Evolutionary conservation across 1,140 invertebrate species (phyloP), one percentile per base, ranked within the genome.

Genomic region (Eriocheir sinensis): DNA sequence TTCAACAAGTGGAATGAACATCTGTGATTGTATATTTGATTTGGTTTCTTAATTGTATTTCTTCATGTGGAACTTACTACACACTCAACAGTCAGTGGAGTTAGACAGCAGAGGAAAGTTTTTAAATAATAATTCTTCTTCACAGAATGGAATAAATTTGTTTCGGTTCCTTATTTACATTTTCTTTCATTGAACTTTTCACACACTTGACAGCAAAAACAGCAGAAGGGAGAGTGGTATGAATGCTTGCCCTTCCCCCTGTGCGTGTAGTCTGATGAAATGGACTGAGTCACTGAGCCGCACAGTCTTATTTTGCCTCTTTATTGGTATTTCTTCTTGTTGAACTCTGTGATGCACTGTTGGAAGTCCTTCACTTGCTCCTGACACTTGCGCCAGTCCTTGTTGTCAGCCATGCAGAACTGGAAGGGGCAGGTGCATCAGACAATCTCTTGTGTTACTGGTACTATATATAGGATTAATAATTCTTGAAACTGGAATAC

Each of bases 301-400:
- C 4, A 83, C 15, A n/a, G 34, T 89, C 9, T 53, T 53, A 15
- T 89, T 36, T 91, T 80, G n/a, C 72, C n/a, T 44, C 41, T 41
- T 48, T 53, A 21, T 44, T 80, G 89, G 89, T 44, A 60, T 92
- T 95, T 92, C 93, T 95, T 93, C n/a, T 96, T 96, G 96, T 96
- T 98, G 97, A 95, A 95, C 30, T 97, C 96, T 91, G 97, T 96
- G 97, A 99, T 98, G 96, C 98, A 99, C 4, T 97, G 96, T 96
- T 97, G 98, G 96, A 99, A 99, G 93, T 98, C 97, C 96, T 98
- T 97, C 0, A 99, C 98, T 96, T 98, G 97, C n/a, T 97, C 96
- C 96, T 99, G 98, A 96, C 99, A 99, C 96, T 98, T 98, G 96
- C 99, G 98, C 99, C 99, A 99, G 96, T 99, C 99, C 96, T 98